phyloP scores from a whole-genome alignment of 1,140 invertebrate genomes.

The Zaprionus africanus region DNA sequence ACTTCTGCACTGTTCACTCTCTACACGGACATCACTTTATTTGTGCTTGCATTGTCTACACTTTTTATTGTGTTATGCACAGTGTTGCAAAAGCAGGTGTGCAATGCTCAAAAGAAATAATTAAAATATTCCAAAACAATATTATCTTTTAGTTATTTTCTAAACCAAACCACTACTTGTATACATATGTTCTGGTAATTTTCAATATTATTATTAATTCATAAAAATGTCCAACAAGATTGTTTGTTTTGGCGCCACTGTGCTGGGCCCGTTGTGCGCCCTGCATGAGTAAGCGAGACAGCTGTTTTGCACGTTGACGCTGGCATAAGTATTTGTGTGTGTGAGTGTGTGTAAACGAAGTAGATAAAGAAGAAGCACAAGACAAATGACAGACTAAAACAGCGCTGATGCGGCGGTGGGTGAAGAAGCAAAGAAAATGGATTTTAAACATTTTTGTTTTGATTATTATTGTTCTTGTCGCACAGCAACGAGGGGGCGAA shows the following conservation, averaged over 20 bases:
- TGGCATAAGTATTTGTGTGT: constrained; percentile 41
- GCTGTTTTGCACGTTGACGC: constrained; percentile 61
- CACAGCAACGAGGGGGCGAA: constrained; percentile 57
- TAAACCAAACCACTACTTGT: not conserved
- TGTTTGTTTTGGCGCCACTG: constrained; percentile 43
- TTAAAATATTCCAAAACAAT: not conserved
- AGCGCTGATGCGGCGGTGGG: constrained; percentile 61
- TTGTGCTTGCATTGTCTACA: not conserved
- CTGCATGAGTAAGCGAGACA: constrained; percentile 69
- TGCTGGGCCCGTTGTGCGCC: constrained; percentile 21
- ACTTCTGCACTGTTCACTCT: not conserved
- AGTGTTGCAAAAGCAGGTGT: not conserved
- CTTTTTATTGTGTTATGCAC: not conserved
- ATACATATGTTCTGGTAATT: not conserved
- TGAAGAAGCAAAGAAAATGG: constrained; percentile 77
- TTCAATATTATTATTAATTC: not conserved
- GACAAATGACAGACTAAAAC: constrained; percentile 78
- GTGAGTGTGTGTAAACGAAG: constrained; percentile 32
- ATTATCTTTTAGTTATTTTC: too few relatives aligned
- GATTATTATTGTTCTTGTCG: constrained; percentile 81
- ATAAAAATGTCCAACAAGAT: constrained; percentile 14
- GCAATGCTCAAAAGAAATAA: not conserved
- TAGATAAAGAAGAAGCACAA: constrained; percentile 65
- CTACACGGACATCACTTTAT: not conserved
- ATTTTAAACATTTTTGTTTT: constrained; percentile 83